These are phyloP conservation scores for Mycalesis mineus DNA, from an alignment of 2,888 invertebrate species.

Conservation along the genomic window DNA sequence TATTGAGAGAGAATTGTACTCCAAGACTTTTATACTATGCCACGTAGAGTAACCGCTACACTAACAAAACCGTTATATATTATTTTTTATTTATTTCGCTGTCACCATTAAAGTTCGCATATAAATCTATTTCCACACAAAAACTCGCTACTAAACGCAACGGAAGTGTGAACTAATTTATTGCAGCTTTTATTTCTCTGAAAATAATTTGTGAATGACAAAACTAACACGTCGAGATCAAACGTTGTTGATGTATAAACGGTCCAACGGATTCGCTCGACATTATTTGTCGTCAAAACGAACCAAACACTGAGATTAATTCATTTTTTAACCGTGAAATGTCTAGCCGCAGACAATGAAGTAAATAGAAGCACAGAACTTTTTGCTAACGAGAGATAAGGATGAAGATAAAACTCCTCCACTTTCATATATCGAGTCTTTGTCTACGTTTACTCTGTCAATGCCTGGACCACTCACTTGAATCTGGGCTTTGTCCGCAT, in stretches of 20 bases:
- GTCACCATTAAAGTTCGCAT: background rate
- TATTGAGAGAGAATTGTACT: too few species aligned
- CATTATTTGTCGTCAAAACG: background rate
- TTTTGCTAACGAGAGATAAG: too few species aligned
- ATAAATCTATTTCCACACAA: constrained; percentile 1
- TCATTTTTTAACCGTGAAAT: background rate
- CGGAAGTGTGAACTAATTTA: constrained; percentile 13
- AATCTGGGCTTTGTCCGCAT: too few species aligned
- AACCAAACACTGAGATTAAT: background rate
- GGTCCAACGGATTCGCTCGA: background rate
- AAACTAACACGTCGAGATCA: constrained; percentile 16
- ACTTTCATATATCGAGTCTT: too few species aligned
- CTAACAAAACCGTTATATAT: background rate
- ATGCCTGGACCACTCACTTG: too few species aligned
- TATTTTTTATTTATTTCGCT: background rate
- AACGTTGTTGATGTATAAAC: constrained; percentile 19
- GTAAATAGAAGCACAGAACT: too few species aligned
- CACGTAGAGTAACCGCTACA: too few species aligned
- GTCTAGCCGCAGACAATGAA: too few species aligned
- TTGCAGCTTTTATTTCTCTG: constrained; percentile 1
- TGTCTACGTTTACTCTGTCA: too few species aligned
- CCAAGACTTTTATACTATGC: too few species aligned
- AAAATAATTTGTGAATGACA: constrained; percentile 9
- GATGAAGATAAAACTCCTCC: too few species aligned
- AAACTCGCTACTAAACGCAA: background rate